Evolutionary conservation across 1,140 invertebrate species (phyloP).

Genomic region (Coelopa frigida): DNA sequence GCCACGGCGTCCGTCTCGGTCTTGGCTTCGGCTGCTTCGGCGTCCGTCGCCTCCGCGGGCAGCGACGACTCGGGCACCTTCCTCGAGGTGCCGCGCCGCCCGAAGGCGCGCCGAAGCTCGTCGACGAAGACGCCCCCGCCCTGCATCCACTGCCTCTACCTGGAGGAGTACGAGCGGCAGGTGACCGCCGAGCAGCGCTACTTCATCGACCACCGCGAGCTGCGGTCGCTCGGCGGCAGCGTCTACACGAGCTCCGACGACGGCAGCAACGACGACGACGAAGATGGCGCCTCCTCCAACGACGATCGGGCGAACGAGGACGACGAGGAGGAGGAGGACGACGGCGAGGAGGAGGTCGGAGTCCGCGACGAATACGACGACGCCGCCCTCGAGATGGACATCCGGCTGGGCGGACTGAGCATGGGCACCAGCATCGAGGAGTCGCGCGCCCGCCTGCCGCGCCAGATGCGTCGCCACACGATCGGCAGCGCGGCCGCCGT

Average conservation of each 20-base stretch:
- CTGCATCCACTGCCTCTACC: slow-evolving; percentile 58
- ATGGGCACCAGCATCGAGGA: slow-evolving; percentile 32
- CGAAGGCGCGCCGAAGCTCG: slow-evolving; percentile 51
- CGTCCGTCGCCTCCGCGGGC: slow-evolving; percentile 57
- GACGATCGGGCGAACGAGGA: slow-evolving; percentile 43
- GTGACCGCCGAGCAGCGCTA: slow-evolving; percentile 46
- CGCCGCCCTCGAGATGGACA: slow-evolving; percentile 35
- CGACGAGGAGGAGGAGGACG: slow-evolving; percentile 44
- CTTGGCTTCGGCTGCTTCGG: slow-evolving; percentile 63
- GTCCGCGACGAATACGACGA: slow-evolving; percentile 21
- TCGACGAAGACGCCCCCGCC: slow-evolving; percentile 55
- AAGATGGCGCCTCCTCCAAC: slow-evolving; percentile 20
- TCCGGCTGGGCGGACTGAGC: slow-evolving; percentile 20
- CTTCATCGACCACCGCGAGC: slow-evolving; percentile 36
- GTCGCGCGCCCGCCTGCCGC: slow-evolving; percentile 25
- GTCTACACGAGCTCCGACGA: slow-evolving; percentile 47
- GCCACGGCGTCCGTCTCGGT: slow-evolving; percentile 63
- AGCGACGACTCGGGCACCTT: slow-evolving; percentile 56
- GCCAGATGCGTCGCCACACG: slow-evolving; percentile 37
- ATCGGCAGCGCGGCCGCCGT: slow-evolving; percentile 35
- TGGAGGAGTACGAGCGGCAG: slow-evolving; percentile 55
- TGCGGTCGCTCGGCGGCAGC: slow-evolving; percentile 44
- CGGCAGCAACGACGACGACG: slow-evolving; percentile 51
- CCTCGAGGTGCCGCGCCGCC: slow-evolving; percentile 59
- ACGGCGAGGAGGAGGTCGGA: slow-evolving; percentile 20